phyloP scores from a whole-genome alignment of 2,113 vertebrate genomes.

The Apeltes quadracus region DNA sequence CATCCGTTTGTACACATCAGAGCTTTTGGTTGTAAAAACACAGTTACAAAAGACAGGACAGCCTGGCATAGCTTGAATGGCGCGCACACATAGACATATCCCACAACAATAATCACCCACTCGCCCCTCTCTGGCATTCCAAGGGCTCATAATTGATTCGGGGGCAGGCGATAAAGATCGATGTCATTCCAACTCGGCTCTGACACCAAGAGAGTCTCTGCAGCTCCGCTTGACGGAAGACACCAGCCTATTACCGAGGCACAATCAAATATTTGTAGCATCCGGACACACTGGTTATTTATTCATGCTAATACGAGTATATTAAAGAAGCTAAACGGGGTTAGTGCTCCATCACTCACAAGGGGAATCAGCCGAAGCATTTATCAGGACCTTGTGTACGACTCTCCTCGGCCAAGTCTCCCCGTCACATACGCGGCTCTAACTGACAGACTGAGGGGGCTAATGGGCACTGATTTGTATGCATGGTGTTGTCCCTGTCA shows the following conservation, averaged over 20 bases:
- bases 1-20: constrained; percentile 3
- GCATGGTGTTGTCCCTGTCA: constrained; percentile 55
- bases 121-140: constrained; percentile 44
- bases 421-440: constrained; percentile 44
- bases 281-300: constrained; percentile 93
- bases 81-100: constrained; percentile 27
- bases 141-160: constrained; percentile 87
- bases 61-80: constrained; percentile 54
- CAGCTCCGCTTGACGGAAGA: constrained; percentile 89
- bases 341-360: constrained; percentile 95
- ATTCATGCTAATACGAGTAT: constrained; percentile 99
- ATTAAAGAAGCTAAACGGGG: constrained; percentile 98
- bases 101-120: constrained; percentile 36
- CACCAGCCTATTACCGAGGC: constrained; percentile 91
- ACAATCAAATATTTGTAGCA: constrained; percentile 99
- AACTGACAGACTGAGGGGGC: constrained; percentile 66
- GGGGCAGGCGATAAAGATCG: constrained; percentile 90
- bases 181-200: constrained; percentile 83
- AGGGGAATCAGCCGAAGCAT: constrained; percentile 92
- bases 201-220: constrained; percentile 91
- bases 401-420: constrained; percentile 66
- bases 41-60: constrained; percentile 25
- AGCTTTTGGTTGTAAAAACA: constrained; percentile 10
- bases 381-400: constrained; percentile 84
- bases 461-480: constrained; percentile 76